Evolutionary conservation across 2,113 vertebrate genomes (phyloP), one percentile per base, ranked within the genome.

Genomic region (Dermatemys mawii): DNA sequence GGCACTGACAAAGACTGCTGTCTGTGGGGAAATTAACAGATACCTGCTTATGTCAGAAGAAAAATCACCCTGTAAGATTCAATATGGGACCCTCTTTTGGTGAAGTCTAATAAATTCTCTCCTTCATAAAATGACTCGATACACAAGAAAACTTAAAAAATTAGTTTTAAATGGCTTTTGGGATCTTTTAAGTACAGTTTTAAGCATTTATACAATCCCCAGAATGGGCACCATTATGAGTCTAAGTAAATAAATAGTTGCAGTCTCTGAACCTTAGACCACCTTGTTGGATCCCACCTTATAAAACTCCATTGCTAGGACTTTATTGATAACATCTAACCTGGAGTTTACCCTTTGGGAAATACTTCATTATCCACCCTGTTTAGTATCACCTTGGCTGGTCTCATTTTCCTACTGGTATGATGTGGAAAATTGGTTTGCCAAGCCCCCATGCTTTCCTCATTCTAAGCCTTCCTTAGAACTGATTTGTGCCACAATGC

Each of bases 401-500:
- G 5, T 46, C 26, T 78, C 27, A 8, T 89, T 49, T 41, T 84
- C 60, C 48, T 84, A 73, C 46, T 12, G 46, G n/a, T 49, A n/a
- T 81, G 94, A 84, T 21, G 41, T 92, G 90, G 51, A 84, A 76
- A 78, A 93, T 46, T 41, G 51, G 19, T 46, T 90, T 93, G 90
- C 93, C 73, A 76, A 91, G 19, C 7, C 5, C 60, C 22, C 81
- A 16, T 80, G 93, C 73, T 57, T 86, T 88, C 55, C 86, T 78
- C 2, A 67, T 93, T 88, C 81, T 63, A 88, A 53, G 87, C 50
- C 87, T 87, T 82, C 73, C 76, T 84, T 80, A 90, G 80, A 94
- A 90, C 54, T 78, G 94, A 89, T 92, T 91, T 87, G 53, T 93
- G 90, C 80, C 32, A 87, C 48, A 90, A 90, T 26, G 73, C 86